phyloP scores from a whole-genome alignment of 2,797 vertebrate genomes.

The Margarornis squamiger region DNA sequence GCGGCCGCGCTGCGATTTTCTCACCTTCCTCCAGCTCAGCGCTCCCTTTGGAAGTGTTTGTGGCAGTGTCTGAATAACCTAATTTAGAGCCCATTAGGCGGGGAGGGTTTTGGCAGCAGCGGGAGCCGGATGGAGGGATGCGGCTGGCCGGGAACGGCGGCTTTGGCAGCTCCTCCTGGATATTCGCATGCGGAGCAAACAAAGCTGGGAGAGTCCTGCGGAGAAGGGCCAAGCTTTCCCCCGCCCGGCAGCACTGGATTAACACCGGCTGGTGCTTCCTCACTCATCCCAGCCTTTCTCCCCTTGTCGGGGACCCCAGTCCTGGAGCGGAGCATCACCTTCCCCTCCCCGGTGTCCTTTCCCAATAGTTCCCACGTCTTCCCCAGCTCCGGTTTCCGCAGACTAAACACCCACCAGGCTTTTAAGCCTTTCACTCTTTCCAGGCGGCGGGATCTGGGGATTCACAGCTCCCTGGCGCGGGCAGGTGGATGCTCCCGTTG shows the following conservation, averaged over 20 bases:
- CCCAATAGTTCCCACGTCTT: accelerated
- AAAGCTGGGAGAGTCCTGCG: not conserved
- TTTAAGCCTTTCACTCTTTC: not conserved
- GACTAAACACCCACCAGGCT: not conserved
- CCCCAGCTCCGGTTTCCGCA: not conserved
- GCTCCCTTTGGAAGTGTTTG: not conserved
- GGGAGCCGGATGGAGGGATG: not conserved
- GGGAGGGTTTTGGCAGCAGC: not conserved
- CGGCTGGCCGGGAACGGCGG: not conserved
- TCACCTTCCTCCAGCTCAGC: not conserved
- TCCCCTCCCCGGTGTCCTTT: not conserved
- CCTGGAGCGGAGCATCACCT: not conserved
- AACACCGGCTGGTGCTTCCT: not conserved
- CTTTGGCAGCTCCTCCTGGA: not conserved
- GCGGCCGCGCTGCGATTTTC: not conserved
- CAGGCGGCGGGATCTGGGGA: not conserved
- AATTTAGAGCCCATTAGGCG: not conserved
- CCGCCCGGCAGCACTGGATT: accelerated
- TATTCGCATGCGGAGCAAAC: not conserved
- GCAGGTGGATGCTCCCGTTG: accelerated
- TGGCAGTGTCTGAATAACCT: not conserved
- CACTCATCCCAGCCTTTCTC: accelerated
- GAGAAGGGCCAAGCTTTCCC: not conserved
- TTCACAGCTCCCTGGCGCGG: accelerated
- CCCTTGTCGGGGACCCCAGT: accelerated